A percentile compares a stretch with the other conserved stretches of the same genome.
These are phyloP conservation scores for Euborellia annulipes DNA, from an alignment of 1,140 invertebrate species.

Conservation along the genomic window DNA sequence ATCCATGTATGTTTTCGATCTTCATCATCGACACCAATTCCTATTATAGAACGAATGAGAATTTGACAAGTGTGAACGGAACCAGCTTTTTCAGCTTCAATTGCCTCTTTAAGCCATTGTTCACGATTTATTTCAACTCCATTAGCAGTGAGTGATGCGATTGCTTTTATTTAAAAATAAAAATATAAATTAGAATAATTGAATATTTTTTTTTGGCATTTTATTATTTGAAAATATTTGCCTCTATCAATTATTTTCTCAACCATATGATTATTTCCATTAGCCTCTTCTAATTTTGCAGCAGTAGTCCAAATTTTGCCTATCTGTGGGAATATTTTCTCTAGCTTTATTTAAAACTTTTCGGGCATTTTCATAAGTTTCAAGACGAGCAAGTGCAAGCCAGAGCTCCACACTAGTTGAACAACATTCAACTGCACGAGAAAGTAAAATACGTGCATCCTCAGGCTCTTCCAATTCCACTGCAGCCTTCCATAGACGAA, in stretches of 20 bases:
- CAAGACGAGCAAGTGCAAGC: conserved; percentile 90
- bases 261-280: conserved; percentile 90
- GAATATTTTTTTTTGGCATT: no score
- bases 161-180: no score
- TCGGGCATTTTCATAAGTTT: conserved; percentile 94
- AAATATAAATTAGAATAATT: no score
- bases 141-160: conserved; percentile 82
- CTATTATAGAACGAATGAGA: conserved; percentile 84
- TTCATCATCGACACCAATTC: conserved; percentile 88
- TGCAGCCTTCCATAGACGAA: conserved; percentile 94
- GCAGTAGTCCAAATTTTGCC: conserved; percentile 97
- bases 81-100: conserved; percentile 93
- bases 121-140: conserved; percentile 98
- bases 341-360: conserved; percentile 91
- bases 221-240: no score
- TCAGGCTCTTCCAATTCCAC: conserved; percentile 96
- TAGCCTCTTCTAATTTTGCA: conserved; percentile 94
- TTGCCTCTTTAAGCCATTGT: conserved; percentile 97
- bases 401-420: conserved; percentile 91
- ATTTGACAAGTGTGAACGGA: conserved; percentile 92
- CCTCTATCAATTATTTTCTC: conserved; percentile 87
- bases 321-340: conserved; percentile 96
- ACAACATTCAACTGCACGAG: conserved; percentile 96
- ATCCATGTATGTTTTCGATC: conserved; percentile 98
- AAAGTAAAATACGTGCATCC: conserved; percentile 89